Base-by-base conservation (phyloP, 2,113 vertebrate genomes). In the Limnothrissa miodon region DNA sequence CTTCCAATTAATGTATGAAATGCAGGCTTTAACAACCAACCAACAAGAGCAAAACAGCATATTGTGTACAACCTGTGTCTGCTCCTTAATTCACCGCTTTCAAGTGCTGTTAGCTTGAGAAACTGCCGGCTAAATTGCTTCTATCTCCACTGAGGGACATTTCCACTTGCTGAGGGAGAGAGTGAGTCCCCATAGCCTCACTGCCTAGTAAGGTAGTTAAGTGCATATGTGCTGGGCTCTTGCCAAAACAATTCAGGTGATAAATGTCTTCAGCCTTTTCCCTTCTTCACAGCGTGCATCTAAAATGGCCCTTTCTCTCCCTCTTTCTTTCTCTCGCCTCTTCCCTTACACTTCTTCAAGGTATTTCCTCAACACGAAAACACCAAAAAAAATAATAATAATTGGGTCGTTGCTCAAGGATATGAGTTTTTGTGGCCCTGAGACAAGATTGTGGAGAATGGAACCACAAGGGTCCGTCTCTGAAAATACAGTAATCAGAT, bases 171-270 rank as follows among this genome's bases (percentile, higher is more conserved):
- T 29, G 25, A 70, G 66, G 9, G 29, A 33, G 29, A 33, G 66
- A 39, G 25, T 10, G 66, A 36, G 33, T 74, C 66, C 66, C 66
- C 36, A 74, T 74, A 17, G 66, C 36, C 66, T 36, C 15, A 36
- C 66, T 74, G 66, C 66, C 66, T 74, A 4, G 10, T 74, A 17
- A 11, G 25, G 66, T 39, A 74, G 66, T 74, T 74, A 74, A 74
- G 66, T 74, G 66, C 15, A 74, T 74, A 36, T 33, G 66, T 33
- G 13, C 66, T 33, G 66, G 10, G 11, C 33, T 39, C 25, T 17
- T 74, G 66, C 66, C 66, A 74, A 74, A 74, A 33, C 66, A 74
- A 74, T 74, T 74, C 29, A 74, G 66, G 25, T 74, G 66, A 74
- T 74, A 39, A 74, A 74, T 74, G 66, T 2, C 9, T 2, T 36